These are phyloP conservation scores for Pygocentrus nattereri DNA, from an alignment of 2,797 vertebrate species.

Conservation along the genomic window DNA sequence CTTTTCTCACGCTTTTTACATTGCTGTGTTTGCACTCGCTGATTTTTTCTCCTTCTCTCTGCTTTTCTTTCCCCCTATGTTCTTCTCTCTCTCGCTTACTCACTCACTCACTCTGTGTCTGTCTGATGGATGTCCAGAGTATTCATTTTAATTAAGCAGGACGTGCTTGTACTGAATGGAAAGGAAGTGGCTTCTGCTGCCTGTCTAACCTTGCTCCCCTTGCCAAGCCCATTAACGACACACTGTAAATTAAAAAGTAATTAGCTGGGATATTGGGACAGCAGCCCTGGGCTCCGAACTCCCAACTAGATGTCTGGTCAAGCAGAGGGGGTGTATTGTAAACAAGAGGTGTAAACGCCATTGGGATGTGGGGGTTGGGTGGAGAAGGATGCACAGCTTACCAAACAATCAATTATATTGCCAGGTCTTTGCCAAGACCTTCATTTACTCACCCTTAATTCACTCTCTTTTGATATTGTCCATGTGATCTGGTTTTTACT, in stretches of 20 bases:
- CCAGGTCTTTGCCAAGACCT: conserved; percentile 76
- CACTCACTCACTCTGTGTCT: conserved; percentile 52
- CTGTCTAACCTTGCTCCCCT: conserved; percentile 62
- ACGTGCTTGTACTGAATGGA: conserved; percentile 62
- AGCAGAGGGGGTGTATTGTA: conserved; percentile 63
- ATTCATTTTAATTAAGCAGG: conserved; percentile 73
- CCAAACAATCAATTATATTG: conserved; percentile 83
- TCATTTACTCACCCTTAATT: conserved; percentile 78
- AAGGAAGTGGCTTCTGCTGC: conserved; percentile 63
- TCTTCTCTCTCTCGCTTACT: conserved; percentile 37
- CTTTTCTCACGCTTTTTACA: conserved; percentile 52
- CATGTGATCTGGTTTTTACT: conserved; percentile 53
- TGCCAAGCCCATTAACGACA: conserved; percentile 75
- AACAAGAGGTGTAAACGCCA: conserved; percentile 67
- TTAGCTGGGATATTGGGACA: conserved; percentile 71
- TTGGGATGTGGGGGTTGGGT: conserved; percentile 47
- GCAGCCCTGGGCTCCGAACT: conserved; percentile 58
- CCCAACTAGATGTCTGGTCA: conserved; percentile 62
- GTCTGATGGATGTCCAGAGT: conserved; percentile 67
- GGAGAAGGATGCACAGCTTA: conserved; percentile 63
- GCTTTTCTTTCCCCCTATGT: neutral
- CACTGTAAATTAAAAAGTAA: conserved; percentile 80
- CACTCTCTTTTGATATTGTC: conserved; percentile 76
- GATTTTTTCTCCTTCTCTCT: conserved; percentile 1
- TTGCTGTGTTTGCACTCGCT: conserved; percentile 61